These are phyloP conservation scores for Lycaon pictus DNA, from an alignment of 2,113 vertebrate genomes.

Conservation along the genomic window DNA sequence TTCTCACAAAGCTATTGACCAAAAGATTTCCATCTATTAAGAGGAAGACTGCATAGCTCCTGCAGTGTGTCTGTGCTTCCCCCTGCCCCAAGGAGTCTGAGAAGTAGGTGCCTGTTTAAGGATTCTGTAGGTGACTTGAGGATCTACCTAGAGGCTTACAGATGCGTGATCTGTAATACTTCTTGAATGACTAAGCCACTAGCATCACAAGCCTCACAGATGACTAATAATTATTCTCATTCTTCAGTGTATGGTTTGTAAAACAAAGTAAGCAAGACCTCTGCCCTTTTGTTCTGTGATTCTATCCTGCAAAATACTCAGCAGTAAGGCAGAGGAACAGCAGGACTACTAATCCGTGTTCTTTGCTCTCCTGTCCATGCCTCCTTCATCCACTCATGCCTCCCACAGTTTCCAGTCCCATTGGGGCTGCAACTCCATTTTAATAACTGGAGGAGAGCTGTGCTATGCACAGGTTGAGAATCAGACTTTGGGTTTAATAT, in stretches of 20 bases:
- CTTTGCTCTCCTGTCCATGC: background rate
- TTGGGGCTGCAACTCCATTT: background rate
- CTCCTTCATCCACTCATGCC: background rate
- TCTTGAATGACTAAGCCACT: slow-evolving; percentile 62
- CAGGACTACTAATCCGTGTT: background rate
- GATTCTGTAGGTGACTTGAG: slow-evolving; percentile 22
- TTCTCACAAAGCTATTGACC: background rate
- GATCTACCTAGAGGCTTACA: background rate
- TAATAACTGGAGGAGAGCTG: background rate
- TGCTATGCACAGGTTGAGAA: background rate
- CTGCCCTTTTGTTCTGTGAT: slow-evolving; percentile 71
- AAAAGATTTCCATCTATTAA: background rate
- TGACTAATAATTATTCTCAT: slow-evolving; percentile 75
- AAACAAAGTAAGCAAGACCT: slow-evolving; percentile 59
- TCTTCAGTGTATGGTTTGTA: slow-evolving; percentile 29
- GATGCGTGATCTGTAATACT: background rate
- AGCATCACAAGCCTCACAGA: slow-evolving; percentile 30
- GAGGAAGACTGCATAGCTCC: background rate
- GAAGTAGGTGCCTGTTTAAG: background rate
- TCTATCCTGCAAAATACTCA: background rate
- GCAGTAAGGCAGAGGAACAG: background rate
- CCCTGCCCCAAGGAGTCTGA: background rate
- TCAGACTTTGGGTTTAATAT: background rate
- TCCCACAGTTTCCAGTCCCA: background rate
- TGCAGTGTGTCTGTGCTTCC: background rate